Conservation (phyloP, 2,113 vertebrate genomes). For the Passer domesticus region DNA sequence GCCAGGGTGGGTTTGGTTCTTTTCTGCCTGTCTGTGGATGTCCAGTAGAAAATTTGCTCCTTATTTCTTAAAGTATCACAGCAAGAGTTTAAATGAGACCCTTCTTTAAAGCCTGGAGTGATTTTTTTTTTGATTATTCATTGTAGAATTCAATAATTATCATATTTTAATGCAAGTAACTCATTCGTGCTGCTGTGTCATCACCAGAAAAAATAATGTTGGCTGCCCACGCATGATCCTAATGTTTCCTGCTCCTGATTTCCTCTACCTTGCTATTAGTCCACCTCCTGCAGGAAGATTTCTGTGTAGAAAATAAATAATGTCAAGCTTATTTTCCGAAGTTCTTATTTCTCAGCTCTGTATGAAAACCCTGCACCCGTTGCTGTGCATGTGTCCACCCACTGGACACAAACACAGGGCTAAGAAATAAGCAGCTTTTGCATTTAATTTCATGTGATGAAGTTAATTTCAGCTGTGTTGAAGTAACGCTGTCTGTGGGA, state of each 20-base stretch:
- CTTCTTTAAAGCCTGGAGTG: not conserved
- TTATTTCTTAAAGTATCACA: not conserved
- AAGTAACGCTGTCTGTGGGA: not conserved
- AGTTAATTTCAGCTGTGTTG: not conserved
- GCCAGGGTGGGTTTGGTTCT: conserved; percentile 78
- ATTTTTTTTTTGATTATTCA: not conserved
- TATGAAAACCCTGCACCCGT: fast-evolving
- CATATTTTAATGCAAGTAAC: not conserved
- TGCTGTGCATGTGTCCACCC: not conserved
- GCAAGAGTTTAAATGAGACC: not conserved
- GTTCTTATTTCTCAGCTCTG: fast-evolving
- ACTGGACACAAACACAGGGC: not conserved
- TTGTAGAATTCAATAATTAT: not conserved
- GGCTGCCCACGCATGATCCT: not conserved
- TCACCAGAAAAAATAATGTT: not conserved
- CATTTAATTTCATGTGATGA: not conserved
- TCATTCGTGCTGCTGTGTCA: not conserved
- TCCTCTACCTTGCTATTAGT: not conserved
- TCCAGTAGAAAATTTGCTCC: not conserved
- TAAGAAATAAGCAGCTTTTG: not conserved
- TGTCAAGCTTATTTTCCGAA: not conserved
- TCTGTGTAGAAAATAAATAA: not conserved
- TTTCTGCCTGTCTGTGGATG: not conserved
- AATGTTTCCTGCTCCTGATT: not conserved
- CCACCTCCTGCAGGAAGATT: not conserved